Conservation (phyloP, 2,888 invertebrate species). For the Tineola bisselliella region DNA sequence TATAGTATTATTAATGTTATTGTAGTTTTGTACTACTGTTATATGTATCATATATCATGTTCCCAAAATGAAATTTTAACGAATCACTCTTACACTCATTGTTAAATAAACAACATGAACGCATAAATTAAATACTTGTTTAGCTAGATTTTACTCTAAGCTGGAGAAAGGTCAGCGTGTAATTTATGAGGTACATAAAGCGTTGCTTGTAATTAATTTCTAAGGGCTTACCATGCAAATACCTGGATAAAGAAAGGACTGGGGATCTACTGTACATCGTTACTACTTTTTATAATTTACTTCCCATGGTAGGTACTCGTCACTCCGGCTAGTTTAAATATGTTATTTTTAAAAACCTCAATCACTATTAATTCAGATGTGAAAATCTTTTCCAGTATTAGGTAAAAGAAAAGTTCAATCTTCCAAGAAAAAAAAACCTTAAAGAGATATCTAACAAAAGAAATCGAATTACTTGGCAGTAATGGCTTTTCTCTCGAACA, state of each 20-base stretch:
- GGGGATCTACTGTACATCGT: neutral
- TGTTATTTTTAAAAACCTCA: no score
- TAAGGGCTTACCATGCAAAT: slow-evolving; percentile 57
- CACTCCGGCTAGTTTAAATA: no score
- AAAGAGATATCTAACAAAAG: neutral
- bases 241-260: slow-evolving; percentile 41
- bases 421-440: neutral
- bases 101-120: slow-evolving; percentile 4
- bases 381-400: neutral
- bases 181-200: slow-evolving; percentile 32
- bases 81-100: neutral
- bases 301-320: neutral
- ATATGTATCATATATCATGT: neutral
- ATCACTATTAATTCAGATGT: slow-evolving; percentile 11
- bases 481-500: neutral
- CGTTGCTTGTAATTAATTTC: slow-evolving; percentile 55
- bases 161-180: slow-evolving; percentile 32
- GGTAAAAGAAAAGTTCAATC: neutral
- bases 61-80: neutral
- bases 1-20: no score
- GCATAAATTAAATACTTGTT: slow-evolving; percentile 11
- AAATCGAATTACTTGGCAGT: neutral
- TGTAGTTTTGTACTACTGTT: no score
- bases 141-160: slow-evolving; percentile 29
- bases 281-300: neutral